Evolutionary conservation across 2,888 invertebrate genomes (phyloP), one percentile per base, ranked within the genome.

Genomic region (Drosophila maculinotata): DNA sequence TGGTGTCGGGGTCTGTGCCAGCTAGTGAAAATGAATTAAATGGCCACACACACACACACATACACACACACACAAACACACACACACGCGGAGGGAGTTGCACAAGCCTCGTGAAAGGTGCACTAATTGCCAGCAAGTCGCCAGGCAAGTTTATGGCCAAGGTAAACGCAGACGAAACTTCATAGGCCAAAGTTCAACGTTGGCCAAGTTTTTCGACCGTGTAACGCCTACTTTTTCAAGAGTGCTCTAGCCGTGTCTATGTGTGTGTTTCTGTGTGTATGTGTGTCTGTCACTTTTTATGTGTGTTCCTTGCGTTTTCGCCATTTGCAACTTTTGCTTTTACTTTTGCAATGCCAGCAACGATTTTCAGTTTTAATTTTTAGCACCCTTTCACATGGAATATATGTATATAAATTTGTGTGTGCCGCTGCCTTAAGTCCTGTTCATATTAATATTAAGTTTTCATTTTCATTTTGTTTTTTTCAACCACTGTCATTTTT

Each of bases 11-110:
- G 31, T 15, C 69, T n/a, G n/a, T n/a, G n/a, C n/a, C n/a, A n/a
- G n/a, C n/a, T 65, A 53, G 71, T 85, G 74, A 60, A 87, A 83
- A 83, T 87, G 86, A 87, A 85, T 87, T 87, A 83, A 83, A 79
- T 65, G 70, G 57, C 76, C 79, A 70, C 78, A 75, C 87, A 75
- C 70, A 69, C 68, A 23, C 60, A 45, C 48, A 65, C 45, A 51
- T 26, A 62, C 41, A 58, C 28, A 47, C 14, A 56, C 10, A 57
- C 36, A 36, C 12, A 52, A n/a, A 45, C 12, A 59, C 48, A 41
- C 28, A 41, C 44, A 45, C 33, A 57, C 31, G 49, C 30, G 45
- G 17, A 45, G 39, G 35, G 48, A 2, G 30, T 4, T 59, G 42
- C 26, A 54, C 39, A 20, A 30, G 36, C 25, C 45, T 20, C 54